Conservation (phyloP, 2,797 vertebrate species). For the Lagodon rhomboides region DNA sequence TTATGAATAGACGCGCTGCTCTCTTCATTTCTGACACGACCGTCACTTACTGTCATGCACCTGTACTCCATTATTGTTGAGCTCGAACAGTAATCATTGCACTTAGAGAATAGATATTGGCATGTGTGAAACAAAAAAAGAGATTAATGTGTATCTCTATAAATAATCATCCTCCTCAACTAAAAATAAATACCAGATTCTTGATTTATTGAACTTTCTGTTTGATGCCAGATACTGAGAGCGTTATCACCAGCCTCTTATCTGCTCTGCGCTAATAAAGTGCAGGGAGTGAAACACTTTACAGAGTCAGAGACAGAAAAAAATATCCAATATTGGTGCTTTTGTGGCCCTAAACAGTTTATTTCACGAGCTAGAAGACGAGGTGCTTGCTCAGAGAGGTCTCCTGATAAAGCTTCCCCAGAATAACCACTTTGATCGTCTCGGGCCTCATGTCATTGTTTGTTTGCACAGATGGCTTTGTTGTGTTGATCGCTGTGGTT, state of each 20-base stretch:
- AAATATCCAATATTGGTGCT: constrained; percentile 37
- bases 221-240: constrained; percentile 7
- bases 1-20: constrained; percentile 47
- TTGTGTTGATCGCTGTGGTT: constrained; percentile 23
- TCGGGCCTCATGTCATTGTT: constrained; percentile 8
- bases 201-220: background rate
- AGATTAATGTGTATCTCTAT: background rate
- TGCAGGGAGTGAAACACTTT: constrained; percentile 37
- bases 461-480: constrained; percentile 49
- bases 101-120: background rate
- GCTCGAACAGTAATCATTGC: background rate
- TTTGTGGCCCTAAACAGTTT: constrained; percentile 17
- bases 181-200: background rate
- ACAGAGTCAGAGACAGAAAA: constrained; percentile 1
- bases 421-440: constrained; percentile 46
- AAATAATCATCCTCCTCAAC: background rate
- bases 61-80: background rate
- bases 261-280: constrained; percentile 14
- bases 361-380: constrained; percentile 29
- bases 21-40: constrained; percentile 7
- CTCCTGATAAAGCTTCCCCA: constrained; percentile 22
- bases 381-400: background rate
- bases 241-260: background rate
- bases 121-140: constrained; percentile 2
- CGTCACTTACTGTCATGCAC: constrained; percentile 8